These are phyloP conservation scores for Ophion obscuratus DNA, from an alignment of 2,888 invertebrate species.

Conservation along the genomic window DNA sequence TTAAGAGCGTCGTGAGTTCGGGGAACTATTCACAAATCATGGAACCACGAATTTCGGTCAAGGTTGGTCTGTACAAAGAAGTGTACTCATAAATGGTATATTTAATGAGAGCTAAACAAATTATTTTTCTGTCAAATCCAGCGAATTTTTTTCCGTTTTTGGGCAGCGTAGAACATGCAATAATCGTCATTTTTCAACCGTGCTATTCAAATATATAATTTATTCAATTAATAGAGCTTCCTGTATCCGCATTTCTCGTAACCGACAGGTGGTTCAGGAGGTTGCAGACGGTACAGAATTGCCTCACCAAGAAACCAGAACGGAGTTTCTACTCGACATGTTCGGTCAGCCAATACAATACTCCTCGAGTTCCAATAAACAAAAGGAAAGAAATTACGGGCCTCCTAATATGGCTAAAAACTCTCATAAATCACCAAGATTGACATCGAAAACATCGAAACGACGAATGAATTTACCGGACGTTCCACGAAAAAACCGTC, in stretches of 20 bases:
- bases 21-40: constrained; percentile 28
- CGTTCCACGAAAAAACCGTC: constrained; percentile 58
- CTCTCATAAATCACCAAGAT: not conserved
- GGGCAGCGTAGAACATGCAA: not conserved
- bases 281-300: constrained; percentile 59
- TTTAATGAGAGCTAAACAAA: constrained; percentile 2
- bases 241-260: not conserved
- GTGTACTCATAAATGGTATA: not conserved
- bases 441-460: constrained; percentile 45
- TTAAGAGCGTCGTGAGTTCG: constrained; percentile 54
- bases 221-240: not conserved
- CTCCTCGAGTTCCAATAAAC: not conserved
- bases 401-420: not conserved
- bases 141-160: not conserved
- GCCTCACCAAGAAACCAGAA: constrained; percentile 66
- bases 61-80: constrained; percentile 42
- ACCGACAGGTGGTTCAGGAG: constrained; percentile 61
- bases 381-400: not conserved
- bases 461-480: constrained; percentile 69
- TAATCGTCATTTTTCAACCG: not conserved
- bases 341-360: constrained; percentile 18
- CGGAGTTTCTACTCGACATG: constrained; percentile 66
- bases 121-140: not conserved
- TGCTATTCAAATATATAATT: not conserved
- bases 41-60: constrained; percentile 64